Evolutionary conservation across 1,140 invertebrate species (phyloP), one percentile per base, ranked within the genome.

Genomic region (Aporrectodea caliginosa): DNA sequence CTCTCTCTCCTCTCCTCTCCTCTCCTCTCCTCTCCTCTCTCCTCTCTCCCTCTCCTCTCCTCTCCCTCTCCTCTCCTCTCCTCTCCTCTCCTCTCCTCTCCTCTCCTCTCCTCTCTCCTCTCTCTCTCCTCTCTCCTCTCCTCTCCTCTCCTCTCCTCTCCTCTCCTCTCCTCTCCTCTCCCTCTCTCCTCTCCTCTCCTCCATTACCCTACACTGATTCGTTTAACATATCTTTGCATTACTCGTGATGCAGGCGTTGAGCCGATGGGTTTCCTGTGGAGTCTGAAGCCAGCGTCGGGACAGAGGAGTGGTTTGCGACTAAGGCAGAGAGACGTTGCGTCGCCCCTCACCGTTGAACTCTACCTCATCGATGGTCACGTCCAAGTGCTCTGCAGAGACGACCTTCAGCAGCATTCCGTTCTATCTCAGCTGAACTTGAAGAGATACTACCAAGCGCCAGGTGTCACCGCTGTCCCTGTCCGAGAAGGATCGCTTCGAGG

Each of bases 241-340:
- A n/a, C n/a, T n/a, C n/a, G n/a, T n/a, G n/a, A n/a, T 80, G 14
- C 16, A 83, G 84, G 83, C 35, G 74, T 82, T 29, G 82, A 84
- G 16, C 43, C 79, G 16, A 84, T 84, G 82, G 84, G 84, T 2
- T 77, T 84, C 16, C 80, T 84, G 35, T 84, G 82, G 81, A 83
- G 83, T 68, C 83, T 84, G 84, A 69, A 73, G 33, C 76, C 75
- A 35, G 79, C 76, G 22, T 80, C 82, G 14, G 81, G 75, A 14
- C 58, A 80, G 1, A 34, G 72, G 27, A 35, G 14, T 22, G 75
- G 80, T 32, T 27, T 76, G 27, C 35, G 82, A 34, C 75, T 83
- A 30, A 1, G 72, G 1, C 81, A 82, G 72, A 75, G 69, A 27
- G 80, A 82, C 29, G 78, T 83, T 0, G 81, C 82, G 27, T 73